Base-by-base conservation (phyloP, 2,888 invertebrate genomes). In the Strigamia crassipes region DNA sequence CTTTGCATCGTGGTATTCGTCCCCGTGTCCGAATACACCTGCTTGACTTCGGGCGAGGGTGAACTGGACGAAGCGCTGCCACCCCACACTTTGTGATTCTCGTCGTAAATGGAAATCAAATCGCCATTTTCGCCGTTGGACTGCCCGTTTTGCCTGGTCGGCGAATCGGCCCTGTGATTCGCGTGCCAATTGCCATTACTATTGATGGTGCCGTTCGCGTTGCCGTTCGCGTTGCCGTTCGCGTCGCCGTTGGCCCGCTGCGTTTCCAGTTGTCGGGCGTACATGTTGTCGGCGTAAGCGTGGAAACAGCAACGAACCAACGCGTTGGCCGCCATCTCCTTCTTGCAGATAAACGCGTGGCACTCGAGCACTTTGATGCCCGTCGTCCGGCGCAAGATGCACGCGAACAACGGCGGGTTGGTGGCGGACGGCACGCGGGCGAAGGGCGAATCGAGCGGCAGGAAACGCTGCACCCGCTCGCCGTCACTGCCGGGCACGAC, bases 281-380 rank as follows among this genome's bases (percentile, higher is more conserved):
- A 96, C 84, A 95, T 96, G 85, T 95, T 96, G 88, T 97, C 97
- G 0, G 97, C 97, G 89, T 97, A 98, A 80, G 97, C 96, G 89
- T 97, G 97, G 89, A 98, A 98, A 89, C 97, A 97, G 89, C 97
- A 97, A 86, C 96, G 91, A 84, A 98, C 98, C 87, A 99, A 91
- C 85, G 99, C 98, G 89, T 99, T 96, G 84, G 99, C 99, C 78
- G 99, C 98, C 87, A 96, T 94, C 88, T 97, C 96, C 82, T 96
- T 92, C 86, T 97, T 96, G 89, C 97, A 97, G 86, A 99, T 96
- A 89, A 99, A 99, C 84, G 97, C 97, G 90, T 99, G 99, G 90
- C 99, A 99, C 90, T 99, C 99, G 84, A 99, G 91, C 82, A 97
- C 97, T 89, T 98, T 98, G 85, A 99, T 97, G 81, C 99, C 99